phyloP scores from a whole-genome alignment of 2,797 vertebrate genomes.

The Parotocinclus haroldoi region DNA sequence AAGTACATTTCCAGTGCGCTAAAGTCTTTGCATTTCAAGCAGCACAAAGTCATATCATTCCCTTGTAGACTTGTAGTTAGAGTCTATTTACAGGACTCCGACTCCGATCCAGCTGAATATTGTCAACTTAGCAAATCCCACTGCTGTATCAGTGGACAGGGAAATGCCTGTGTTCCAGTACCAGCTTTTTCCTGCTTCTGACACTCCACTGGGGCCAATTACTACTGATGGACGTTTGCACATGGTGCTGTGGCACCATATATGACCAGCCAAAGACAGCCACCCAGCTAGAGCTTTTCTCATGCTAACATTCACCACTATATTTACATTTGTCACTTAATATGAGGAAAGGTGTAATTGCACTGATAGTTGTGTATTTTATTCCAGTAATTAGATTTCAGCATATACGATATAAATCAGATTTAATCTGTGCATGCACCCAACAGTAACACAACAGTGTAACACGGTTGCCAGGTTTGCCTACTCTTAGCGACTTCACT shows the following conservation, averaged over 20 bases:
- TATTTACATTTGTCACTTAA: conserved; percentile 71
- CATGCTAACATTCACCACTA: conserved; percentile 57
- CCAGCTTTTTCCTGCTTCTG: conserved; percentile 30
- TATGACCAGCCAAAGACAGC: conserved; percentile 54
- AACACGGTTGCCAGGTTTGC: too few species aligned
- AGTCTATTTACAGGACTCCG: conserved; percentile 64
- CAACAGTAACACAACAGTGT: too few species aligned
- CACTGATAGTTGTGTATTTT: too few species aligned
- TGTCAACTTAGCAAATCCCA: conserved; percentile 57
- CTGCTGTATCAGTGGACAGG: conserved; percentile 49
- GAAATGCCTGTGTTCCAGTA: conserved; percentile 39
- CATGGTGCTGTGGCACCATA: conserved; percentile 68
- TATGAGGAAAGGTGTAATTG: conserved; percentile 53
- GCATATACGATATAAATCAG: too few species aligned
- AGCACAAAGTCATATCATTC: conserved; percentile 53
- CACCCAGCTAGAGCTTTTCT: conserved; percentile 54
- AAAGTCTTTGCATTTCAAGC: conserved; percentile 12
- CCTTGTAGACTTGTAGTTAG: conserved; percentile 51
- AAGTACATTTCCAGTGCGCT: conserved; percentile 2
- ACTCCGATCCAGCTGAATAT: conserved; percentile 55
- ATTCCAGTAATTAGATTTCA: too few species aligned
- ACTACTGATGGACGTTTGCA: conserved; percentile 70
- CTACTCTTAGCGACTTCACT: too few species aligned
- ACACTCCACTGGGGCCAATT: conserved; percentile 54
- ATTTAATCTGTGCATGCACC: too few species aligned